Percentiles rank a stretch among this genome's conserved stretches.
Evolutionary conservation across 2,888 invertebrate genomes (phyloP).

Genomic region (Ernsta delagoae): DNA sequence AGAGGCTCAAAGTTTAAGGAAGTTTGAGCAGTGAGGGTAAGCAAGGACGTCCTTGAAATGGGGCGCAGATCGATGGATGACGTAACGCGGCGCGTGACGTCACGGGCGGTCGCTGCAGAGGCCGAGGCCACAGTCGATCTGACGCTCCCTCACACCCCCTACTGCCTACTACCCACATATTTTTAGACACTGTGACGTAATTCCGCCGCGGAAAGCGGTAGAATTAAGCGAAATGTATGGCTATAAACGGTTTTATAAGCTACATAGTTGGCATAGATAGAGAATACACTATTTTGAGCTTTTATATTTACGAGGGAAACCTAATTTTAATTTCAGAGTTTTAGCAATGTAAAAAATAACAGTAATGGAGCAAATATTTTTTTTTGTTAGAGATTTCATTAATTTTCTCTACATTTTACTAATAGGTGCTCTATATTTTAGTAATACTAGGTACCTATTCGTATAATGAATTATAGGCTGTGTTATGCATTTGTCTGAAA

Average conservation of each 20-base stretch:
- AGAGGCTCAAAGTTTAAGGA: slow-evolving; percentile 54
- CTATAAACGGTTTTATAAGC: slow-evolving; percentile 51
- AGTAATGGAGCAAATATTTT: background rate
- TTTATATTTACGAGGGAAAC: background rate
- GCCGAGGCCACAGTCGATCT: slow-evolving; percentile 58
- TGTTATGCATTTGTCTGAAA: too few species aligned
- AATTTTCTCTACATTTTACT: too few species aligned
- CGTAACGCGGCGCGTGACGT: slow-evolving; percentile 73
- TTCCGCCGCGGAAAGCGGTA: slow-evolving; percentile 59
- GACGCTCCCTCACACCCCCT: slow-evolving; percentile 59
- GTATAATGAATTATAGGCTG: too few species aligned
- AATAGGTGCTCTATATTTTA: too few species aligned
- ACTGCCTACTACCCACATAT: slow-evolving; percentile 67
- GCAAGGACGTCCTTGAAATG: slow-evolving; percentile 79
- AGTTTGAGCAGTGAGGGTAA: slow-evolving; percentile 61
- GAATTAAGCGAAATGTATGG: slow-evolving; percentile 52
- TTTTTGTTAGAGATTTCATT: too few species aligned
- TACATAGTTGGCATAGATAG: slow-evolving; percentile 30
- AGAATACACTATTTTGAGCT: background rate
- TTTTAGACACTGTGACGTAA: slow-evolving; percentile 79
- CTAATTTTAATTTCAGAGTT: background rate
- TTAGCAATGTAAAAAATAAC: background rate
- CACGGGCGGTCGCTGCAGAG: slow-evolving; percentile 71
- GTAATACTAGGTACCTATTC: too few species aligned
- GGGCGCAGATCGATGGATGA: slow-evolving; percentile 77